These are phyloP conservation scores for Lophura swinhoii DNA, from an alignment of 2,797 vertebrate genomes.

Conservation along the genomic window DNA sequence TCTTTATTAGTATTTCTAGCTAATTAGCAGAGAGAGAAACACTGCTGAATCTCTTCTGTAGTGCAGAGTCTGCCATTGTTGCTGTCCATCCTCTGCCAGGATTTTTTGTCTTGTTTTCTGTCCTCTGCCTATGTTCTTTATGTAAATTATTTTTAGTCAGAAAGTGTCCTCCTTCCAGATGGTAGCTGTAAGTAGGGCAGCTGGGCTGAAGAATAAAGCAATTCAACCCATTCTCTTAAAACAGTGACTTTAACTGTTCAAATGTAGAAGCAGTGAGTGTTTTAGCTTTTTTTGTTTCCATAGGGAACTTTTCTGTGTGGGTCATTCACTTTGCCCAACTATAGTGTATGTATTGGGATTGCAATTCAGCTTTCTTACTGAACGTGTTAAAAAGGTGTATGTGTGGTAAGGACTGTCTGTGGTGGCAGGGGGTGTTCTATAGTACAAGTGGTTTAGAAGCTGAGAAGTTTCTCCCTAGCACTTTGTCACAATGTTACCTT, in stretches of 20 bases:
- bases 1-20: background rate
- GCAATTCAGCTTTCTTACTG: background rate
- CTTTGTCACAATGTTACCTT: background rate
- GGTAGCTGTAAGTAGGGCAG: constrained; percentile 24
- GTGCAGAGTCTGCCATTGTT: background rate
- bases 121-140: background rate
- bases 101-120: background rate
- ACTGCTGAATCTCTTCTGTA: background rate
- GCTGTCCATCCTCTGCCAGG: background rate
- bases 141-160: background rate
- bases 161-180: constrained; percentile 33
- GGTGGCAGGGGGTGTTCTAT: background rate
- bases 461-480: background rate
- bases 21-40: background rate
- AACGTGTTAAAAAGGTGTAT: background rate
- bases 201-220: constrained; percentile 2
- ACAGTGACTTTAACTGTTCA: background rate
- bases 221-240: background rate
- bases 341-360: background rate
- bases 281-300: background rate
- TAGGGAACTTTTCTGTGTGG: background rate
- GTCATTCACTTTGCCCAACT: background rate
- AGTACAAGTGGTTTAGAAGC: background rate
- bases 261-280: background rate
- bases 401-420: background rate